Base-by-base conservation (phyloP, 2,797 vertebrate species). In the Arnoldichthys spilopterus region DNA sequence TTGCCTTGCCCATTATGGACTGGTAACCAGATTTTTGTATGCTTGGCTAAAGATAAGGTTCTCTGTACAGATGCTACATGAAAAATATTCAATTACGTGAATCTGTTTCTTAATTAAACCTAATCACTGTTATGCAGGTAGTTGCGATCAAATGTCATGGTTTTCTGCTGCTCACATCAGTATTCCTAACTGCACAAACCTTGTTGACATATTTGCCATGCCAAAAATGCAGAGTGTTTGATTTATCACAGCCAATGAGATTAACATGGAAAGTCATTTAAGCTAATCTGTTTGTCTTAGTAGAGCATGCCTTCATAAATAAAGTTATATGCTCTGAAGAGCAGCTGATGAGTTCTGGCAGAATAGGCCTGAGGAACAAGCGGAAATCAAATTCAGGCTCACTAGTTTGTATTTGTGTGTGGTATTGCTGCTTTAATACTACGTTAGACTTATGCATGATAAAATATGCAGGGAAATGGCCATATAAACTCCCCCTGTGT, bases 401-500 rank as follows among this genome's bases (percentile, higher is more conserved):
- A 15, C 15, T 20, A 49, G 47, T 49, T 49, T 49, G 47, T 49
- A 18, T 18, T 16, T 49, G 13, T 45, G 43, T 12, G 11, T 3
- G 15, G 47, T 20, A 3, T 20, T 18, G 3, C 47, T 18, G 47
- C 3, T 49, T 18, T 49, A 49, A 49, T 49, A 20, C 16, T 71
- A 80, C 70, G 77, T 79, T 77, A 53, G 75, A 80, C 47, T 49
- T 12, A 45, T 11, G 13, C 43, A 80, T 82, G 67, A 69, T 40
- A 9, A 40, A 72, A 82, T 78, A 83, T 85, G 81, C 72, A 78
- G 74, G 74, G 76, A 30, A 75, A 68, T 79, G 45, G 77, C 59
- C 76, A 34, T 79, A 79, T 81, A 32, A 77, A 73, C 69, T 43
- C 81, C 72, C 7, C 66, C 20, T 45, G 72, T 76, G 76, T 45